Base-by-base conservation (phyloP, 2,888 invertebrate species). In the Eledona agricola region DNA sequence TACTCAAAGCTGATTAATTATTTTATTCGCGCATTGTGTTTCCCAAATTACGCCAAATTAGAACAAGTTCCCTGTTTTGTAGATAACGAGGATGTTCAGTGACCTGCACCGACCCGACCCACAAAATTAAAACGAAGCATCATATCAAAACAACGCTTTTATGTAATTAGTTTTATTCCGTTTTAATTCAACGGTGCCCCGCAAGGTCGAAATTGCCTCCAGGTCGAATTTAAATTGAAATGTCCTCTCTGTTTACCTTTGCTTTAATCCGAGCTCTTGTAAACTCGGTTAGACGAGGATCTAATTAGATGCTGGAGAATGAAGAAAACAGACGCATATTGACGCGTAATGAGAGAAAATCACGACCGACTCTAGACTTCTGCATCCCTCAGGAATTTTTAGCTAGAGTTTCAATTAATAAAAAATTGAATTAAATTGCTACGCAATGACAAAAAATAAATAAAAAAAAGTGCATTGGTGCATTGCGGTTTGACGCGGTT, bases 161-260 rank as follows among this genome's bases (percentile, higher is more conserved):
- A 42, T 28, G 29, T 42, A 42, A 42, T 42, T 42, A 42, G 29
- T 19, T 42, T 42, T 29, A 42, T 42, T 42, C 29, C 29, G 20
- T 11, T 42, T 42, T 42, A 42, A 42, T 42, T 28, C 26, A 10
- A 28, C 15, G 25, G 40, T 28, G 26, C 17, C 26, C 42, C 42
- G 13, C 42, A 42, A 22, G 42, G 42, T 29, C 29, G 28, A 26
- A 42, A 29, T 42, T 42, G 42, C 42, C 42, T 29, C 28, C 29
- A 11, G 31, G 42, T 42, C 29, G 22, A 42, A 29, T 42, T 42
- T 22, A 42, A 42, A 40, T 40, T 40, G 40, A 40, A 40, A 40
- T 40, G 40, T 40, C 40, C 40, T 40, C 40, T 40, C 40, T 40
- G 28, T 40, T 40, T 40, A 19, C 40, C 25, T 40, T 12, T 17